Evolutionary conservation across 2,797 vertebrate genomes (phyloP).

Genomic region (Menidia menidia): DNA sequence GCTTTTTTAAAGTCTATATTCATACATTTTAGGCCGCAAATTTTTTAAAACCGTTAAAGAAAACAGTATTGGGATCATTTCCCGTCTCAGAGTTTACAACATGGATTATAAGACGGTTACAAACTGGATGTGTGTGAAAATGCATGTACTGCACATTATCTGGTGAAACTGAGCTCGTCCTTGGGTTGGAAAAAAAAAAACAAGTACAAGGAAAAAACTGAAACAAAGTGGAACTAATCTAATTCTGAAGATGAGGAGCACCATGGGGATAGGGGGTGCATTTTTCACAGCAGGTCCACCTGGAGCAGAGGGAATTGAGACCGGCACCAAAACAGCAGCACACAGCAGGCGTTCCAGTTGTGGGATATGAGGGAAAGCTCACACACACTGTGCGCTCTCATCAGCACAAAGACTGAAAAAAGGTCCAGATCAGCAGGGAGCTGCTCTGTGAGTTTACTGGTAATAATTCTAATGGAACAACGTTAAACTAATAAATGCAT

Average conservation of each 20-base stretch:
- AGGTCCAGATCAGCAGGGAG: constrained; percentile 7
- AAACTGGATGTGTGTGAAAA: not conserved
- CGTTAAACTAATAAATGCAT: not conserved
- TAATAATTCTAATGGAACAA: not conserved
- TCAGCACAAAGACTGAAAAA: constrained; percentile 13
- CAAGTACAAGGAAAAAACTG: constrained; percentile 19
- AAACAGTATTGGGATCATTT: not conserved
- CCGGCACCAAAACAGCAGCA: constrained; percentile 32
- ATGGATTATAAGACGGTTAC: not conserved
- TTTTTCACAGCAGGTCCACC: constrained; percentile 31
- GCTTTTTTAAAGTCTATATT: too few species aligned
- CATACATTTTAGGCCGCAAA: too few species aligned
- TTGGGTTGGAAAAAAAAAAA: not conserved
- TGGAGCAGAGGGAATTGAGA: constrained; percentile 33
- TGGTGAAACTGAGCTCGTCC: not conserved
- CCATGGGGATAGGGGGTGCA: not conserved
- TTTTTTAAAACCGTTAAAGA: not conserved
- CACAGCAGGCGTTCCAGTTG: constrained; percentile 52
- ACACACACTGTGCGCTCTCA: constrained; percentile 22
- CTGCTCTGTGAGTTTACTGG: not conserved
- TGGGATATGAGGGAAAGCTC: constrained; percentile 13
- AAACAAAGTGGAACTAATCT: constrained; percentile 15
- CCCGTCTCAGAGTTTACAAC: not conserved
- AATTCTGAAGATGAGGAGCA: constrained; percentile 15
- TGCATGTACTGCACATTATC: not conserved